A percentile compares a stretch with the other conserved stretches of the same genome.
phyloP scores from a whole-genome alignment of 2,113 vertebrate species.

The Camelus dromedarius region DNA sequence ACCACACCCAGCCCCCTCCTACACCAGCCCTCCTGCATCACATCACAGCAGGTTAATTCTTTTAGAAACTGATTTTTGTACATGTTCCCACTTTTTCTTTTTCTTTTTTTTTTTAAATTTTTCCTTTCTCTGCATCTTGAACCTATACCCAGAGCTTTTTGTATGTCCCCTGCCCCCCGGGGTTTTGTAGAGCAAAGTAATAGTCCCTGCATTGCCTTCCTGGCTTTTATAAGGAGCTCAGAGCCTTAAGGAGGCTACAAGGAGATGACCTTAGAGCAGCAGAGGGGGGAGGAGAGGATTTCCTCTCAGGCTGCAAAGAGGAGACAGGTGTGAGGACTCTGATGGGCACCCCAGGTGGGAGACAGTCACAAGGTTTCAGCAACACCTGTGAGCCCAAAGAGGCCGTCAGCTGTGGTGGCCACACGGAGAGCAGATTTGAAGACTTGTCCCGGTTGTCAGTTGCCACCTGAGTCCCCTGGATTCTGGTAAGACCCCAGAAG shows the following conservation, averaged over 20 bases:
- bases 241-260: background rate
- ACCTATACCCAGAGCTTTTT: background rate
- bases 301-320: background rate
- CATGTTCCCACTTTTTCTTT: background rate
- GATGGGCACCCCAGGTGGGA: too few species aligned
- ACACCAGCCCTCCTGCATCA: accelerated
- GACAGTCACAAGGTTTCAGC: background rate
- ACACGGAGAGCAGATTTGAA: background rate
- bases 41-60: accelerated
- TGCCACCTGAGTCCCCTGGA: background rate
- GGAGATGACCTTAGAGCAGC: background rate
- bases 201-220: background rate
- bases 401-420: accelerated
- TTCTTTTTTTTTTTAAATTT: too few species aligned
- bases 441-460: background rate
- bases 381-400: background rate
- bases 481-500: background rate
- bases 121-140: background rate
- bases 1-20: accelerated
- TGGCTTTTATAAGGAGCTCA: background rate
- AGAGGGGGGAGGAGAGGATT: background rate
- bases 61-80: background rate
- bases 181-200: background rate
- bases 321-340: background rate
- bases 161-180: background rate